phyloP scores from a whole-genome alignment of 2,797 vertebrate species.

The Neostethus bicornis region DNA sequence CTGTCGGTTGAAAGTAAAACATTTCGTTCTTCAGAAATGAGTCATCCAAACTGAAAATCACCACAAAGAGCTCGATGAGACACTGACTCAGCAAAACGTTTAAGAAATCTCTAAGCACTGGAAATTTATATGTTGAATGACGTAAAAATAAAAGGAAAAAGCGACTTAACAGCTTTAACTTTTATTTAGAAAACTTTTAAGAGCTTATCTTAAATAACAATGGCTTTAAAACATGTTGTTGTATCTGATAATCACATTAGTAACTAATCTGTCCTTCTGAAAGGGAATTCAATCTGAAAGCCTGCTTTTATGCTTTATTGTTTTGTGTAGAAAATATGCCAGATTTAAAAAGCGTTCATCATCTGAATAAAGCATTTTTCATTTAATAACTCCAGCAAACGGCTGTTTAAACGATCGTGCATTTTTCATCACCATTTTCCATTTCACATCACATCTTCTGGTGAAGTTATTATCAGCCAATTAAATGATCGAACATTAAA shows the following conservation, averaged over 20 bases:
- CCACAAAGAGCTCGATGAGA: not conserved
- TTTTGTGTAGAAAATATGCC: conserved; percentile 1
- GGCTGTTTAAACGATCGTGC: conserved; percentile 29
- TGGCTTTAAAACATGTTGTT: conserved; percentile 42
- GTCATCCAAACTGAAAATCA: conserved; percentile 27
- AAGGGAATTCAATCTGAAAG: conserved; percentile 32
- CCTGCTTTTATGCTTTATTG: not conserved
- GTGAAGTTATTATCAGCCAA: not conserved
- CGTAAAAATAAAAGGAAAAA: conserved; percentile 21
- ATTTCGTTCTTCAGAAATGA: conserved; percentile 39
- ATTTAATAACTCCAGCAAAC: not conserved
- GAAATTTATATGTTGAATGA: conserved; percentile 3
- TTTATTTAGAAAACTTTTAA: conserved; percentile 51
- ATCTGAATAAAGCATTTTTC: conserved; percentile 1
- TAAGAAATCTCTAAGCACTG: not conserved
- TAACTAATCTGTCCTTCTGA: conserved; percentile 39
- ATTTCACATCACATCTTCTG: conserved; percentile 4
- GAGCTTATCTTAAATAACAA: conserved; percentile 41
- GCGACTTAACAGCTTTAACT: conserved; percentile 30
- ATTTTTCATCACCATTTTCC: not conserved
- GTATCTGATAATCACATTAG: conserved; percentile 34
- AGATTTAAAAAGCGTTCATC: not conserved
- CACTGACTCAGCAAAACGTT: conserved; percentile 19
- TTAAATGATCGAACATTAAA: not conserved
- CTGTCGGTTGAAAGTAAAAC: conserved; percentile 17